Evolutionary conservation across 2,888 invertebrate species (phyloP).

Genomic region (Agrochola circellaris): DNA sequence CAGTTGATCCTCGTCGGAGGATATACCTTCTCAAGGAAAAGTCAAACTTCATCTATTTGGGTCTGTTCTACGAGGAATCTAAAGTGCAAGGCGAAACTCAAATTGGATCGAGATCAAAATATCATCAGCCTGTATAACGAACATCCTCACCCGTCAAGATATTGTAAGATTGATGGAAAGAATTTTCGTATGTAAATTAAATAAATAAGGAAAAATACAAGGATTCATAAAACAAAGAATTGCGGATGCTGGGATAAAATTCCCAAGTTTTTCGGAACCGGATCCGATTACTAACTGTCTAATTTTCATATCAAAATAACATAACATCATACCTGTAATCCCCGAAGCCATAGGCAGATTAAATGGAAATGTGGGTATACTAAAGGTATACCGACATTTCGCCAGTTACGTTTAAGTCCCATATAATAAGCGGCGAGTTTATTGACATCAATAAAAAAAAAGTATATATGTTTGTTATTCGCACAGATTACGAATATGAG

Average conservation of each 20-base stretch:
- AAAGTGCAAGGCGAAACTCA: conserved; percentile 60
- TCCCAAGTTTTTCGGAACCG: no score
- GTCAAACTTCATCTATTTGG: conserved; percentile 34
- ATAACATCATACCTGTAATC: no score
- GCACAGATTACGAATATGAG: conserved; percentile 34
- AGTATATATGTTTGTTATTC: neutral
- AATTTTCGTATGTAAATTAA: conserved; percentile 2
- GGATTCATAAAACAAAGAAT: no score
- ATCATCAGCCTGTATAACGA: conserved; percentile 35
- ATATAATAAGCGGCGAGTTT: no score
- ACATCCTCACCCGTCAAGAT: conserved; percentile 45
- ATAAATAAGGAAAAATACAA: neutral
- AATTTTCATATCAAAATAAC: no score
- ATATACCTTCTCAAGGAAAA: conserved; percentile 64
- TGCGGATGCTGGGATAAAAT: no score
- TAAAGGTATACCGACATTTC: no score
- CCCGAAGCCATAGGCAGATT: no score
- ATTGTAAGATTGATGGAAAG: conserved; percentile 11
- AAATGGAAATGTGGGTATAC: no score
- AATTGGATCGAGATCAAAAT: conserved; percentile 16
- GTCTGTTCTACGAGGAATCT: conserved; percentile 64
- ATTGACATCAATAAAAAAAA: neutral
- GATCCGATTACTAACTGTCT: no score
- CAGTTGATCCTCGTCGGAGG: conserved; percentile 70
- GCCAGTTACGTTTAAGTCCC: no score